A percentile compares a stretch with the other conserved stretches of the same genome.
phyloP scores from a whole-genome alignment of 1,140 invertebrate genomes.

The Cherax quadricarinatus region DNA sequence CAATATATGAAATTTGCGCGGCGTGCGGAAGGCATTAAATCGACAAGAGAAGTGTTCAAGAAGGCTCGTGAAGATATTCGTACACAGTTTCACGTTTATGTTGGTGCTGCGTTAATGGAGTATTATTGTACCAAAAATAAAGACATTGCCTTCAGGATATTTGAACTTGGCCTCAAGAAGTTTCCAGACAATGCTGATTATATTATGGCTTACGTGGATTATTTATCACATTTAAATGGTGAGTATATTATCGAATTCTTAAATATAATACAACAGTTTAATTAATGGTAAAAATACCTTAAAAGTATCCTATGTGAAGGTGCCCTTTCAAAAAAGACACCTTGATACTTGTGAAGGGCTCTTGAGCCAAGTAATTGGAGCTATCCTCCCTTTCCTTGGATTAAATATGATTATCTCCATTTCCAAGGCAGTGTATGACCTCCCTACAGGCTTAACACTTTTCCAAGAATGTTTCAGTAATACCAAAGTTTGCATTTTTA shows the following conservation, averaged over 20 bases:
- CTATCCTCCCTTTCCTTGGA: too few species aligned
- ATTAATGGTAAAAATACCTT: too few species aligned
- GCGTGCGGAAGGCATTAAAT: conserved; percentile 97
- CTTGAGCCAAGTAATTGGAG: too few species aligned
- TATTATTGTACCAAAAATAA: conserved; percentile 99
- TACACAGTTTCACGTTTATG: conserved; percentile 94
- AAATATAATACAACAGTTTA: neutral
- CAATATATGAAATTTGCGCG: conserved; percentile 99
- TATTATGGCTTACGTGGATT: conserved; percentile 96
- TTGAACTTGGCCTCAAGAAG: conserved; percentile 98
- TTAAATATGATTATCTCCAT: too few species aligned
- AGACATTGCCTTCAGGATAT: conserved; percentile 98
- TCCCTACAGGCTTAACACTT: too few species aligned
- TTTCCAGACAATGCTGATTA: conserved; percentile 96
- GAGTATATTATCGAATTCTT: conserved; percentile 74
- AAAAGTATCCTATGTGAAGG: too few species aligned
- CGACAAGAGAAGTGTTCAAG: conserved; percentile 96
- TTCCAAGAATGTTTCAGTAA: too few species aligned
- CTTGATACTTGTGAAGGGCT: too few species aligned
- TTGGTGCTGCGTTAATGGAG: conserved; percentile 98
- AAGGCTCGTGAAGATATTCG: conserved; percentile 93
- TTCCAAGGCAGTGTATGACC: too few species aligned
- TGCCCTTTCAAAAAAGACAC: too few species aligned
- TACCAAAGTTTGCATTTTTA: too few species aligned
- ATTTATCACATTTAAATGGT: conserved; percentile 98